Evolutionary conservation across 1,140 invertebrate genomes (phyloP), one percentile per base, ranked within the genome.

Genomic region (Tetranychus cinnabarinus): DNA sequence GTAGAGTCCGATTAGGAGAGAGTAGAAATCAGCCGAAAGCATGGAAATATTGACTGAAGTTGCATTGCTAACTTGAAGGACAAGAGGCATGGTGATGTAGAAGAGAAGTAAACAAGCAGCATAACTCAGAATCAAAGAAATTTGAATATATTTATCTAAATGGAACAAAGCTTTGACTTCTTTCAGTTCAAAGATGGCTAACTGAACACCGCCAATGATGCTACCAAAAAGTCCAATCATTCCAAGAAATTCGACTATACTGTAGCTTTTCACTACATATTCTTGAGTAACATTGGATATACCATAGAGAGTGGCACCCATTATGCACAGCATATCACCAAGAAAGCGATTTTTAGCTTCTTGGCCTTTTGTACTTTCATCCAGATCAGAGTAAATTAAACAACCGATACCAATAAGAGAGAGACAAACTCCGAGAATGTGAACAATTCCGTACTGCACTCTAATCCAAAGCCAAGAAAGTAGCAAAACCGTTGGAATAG

Each of bases 11-110:
- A 81, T 77, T 59, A 90, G 77, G 47, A 88, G 77, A 46, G 85
- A 81, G 72, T 88, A 89, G 70, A 87, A 88, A 73, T 89, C 86
- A 0, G 86, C 80, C 1, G 86, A 85, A 35, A 90, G 73, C 60
- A 89, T 78, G 5, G 85, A 83, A 23, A 91, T 73, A 70, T 89
- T 88, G 65, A 88, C 73, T 56, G 84, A 80, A 23, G 86, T 83
- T 31, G 86, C 83, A 15, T 84, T 84, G 33, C 84, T 84, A 67
- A 84, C 78, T 67, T 80, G 77, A 63, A 90, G 74, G 68, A 88
- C 82, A 45, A 83, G 74, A 42, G 84, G 81, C 65, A 86, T 81
- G 56, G 85, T 71, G 37, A 81, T 80, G 70, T 88, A 87, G 67
- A 88, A 82, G 46, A 83, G 70, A 66, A 86, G 86, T 71, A 85